Evolutionary conservation across 2,797 vertebrate species (phyloP).

Genomic region (Stomatorhinus walkeri): DNA sequence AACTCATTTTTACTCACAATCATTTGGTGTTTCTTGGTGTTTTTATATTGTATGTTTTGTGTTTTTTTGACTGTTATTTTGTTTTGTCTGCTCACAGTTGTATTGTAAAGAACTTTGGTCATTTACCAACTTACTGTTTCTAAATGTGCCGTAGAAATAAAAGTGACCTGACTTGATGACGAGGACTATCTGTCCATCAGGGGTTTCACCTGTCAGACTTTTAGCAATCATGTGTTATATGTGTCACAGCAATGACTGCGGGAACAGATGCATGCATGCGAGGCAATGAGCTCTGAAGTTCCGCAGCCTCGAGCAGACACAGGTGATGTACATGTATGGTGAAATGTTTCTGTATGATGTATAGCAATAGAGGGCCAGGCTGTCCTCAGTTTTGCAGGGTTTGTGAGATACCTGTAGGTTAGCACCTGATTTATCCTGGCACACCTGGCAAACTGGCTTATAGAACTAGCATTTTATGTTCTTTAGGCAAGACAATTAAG

Average conservation of each 20-base stretch:
- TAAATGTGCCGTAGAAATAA: not conserved
- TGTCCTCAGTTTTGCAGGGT: not conserved
- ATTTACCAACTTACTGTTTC: not conserved
- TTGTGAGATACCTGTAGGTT: slow-evolving; percentile 1
- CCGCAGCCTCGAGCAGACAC: not conserved
- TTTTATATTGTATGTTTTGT: not conserved
- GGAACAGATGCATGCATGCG: not conserved
- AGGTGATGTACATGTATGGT: not conserved
- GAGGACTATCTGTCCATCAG: not conserved
- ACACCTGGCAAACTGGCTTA: not conserved
- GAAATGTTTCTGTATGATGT: not conserved
- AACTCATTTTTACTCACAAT: not conserved
- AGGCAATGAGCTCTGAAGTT: not conserved
- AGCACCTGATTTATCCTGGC: not conserved
- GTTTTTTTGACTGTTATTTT: not conserved
- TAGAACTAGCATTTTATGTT: not conserved
- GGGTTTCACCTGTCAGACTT: not conserved
- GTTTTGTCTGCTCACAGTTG: not conserved
- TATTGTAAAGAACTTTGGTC: not conserved
- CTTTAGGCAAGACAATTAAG: not conserved
- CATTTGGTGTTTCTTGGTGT: not conserved
- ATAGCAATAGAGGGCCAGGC: not conserved
- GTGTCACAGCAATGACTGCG: not conserved
- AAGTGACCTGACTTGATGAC: not conserved
- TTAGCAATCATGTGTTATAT: not conserved